Conservation (phyloP, 2,888 invertebrate genomes). For the Epirrhoe alternata region DNA sequence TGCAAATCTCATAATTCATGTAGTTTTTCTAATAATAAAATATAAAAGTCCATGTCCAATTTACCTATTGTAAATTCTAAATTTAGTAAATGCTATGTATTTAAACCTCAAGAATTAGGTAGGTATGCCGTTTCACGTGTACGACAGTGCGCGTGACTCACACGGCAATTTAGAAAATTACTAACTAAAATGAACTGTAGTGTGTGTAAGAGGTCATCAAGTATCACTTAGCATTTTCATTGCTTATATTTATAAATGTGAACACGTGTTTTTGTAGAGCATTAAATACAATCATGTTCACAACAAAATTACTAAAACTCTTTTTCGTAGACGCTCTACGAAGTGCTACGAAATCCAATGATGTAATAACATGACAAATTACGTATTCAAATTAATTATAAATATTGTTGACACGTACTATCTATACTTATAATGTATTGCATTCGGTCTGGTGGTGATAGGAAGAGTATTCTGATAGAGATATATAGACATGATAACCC, state of each 20-base stretch:
- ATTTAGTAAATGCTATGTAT: background rate
- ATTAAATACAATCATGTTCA: too few relatives aligned
- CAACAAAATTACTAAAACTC: background rate
- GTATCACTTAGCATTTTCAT: background rate
- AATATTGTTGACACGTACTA: conserved; percentile 23
- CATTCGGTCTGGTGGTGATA: conserved; percentile 30
- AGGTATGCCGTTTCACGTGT: conserved; percentile 18
- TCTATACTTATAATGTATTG: conserved; percentile 12
- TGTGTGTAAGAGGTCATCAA: background rate
- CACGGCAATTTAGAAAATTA: conserved; percentile 32
- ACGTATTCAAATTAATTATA: conserved; percentile 14
- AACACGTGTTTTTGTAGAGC: background rate
- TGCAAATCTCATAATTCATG: too few relatives aligned
- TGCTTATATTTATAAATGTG: background rate
- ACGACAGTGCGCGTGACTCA: conserved; percentile 33
- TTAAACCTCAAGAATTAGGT: background rate
- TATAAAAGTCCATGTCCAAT: background rate
- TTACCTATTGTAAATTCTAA: background rate
- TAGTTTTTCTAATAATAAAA: too few relatives aligned
- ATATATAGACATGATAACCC: conserved; percentile 20
- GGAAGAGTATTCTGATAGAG: conserved; percentile 25
- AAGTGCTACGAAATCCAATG: conserved; percentile 28
- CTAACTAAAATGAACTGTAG: conserved; percentile 6
- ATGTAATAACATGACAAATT: conserved; percentile 33
- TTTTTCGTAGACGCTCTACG: conserved; percentile 42